These are phyloP conservation scores for Harpalus rufipes DNA, from an alignment of 2,888 invertebrate species.

Conservation along the genomic window DNA sequence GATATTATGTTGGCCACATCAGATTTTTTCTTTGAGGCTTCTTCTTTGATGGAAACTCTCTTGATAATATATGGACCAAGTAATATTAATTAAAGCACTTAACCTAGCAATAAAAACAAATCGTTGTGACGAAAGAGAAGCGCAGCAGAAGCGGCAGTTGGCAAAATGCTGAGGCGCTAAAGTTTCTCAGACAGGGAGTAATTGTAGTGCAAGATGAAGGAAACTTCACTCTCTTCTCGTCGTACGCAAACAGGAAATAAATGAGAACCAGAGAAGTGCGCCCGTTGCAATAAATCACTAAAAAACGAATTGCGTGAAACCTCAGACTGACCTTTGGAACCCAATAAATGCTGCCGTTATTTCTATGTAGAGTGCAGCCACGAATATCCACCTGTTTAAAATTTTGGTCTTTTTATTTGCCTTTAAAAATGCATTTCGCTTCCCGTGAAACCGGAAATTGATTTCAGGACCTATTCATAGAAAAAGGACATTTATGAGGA, in stretches of 20 bases:
- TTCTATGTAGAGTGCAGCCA: neutral
- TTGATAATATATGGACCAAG: neutral
- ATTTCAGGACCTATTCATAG: neutral
- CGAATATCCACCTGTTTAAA: neutral
- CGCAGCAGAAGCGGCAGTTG: constrained; percentile 6
- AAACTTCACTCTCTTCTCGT: constrained; percentile 27
- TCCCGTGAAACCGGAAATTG: neutral
- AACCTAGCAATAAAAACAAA: constrained; percentile 25
- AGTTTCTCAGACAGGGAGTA: constrained; percentile 38
- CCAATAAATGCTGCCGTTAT: constrained; percentile 13
- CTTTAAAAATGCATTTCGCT: too few species aligned
- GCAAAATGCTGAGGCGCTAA: constrained; percentile 11
- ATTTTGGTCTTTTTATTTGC: neutral
- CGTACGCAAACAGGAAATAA: constrained; percentile 47
- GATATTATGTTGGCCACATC: too few species aligned
- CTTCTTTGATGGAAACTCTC: too few species aligned
- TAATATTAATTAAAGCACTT: constrained; percentile 16
- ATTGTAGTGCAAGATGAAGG: constrained; percentile 45
- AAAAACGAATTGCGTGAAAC: constrained; percentile 49
- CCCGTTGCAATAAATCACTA: constrained; percentile 37
- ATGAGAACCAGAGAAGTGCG: constrained; percentile 24
- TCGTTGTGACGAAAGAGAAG: neutral
- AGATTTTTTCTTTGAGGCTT: too few species aligned
- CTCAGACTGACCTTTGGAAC: constrained; percentile 49
- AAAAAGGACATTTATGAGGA: neutral